Evolutionary conservation across 2,797 vertebrate genomes (phyloP), one percentile per base, ranked within the genome.

Genomic region (Vireo griseus): DNA sequence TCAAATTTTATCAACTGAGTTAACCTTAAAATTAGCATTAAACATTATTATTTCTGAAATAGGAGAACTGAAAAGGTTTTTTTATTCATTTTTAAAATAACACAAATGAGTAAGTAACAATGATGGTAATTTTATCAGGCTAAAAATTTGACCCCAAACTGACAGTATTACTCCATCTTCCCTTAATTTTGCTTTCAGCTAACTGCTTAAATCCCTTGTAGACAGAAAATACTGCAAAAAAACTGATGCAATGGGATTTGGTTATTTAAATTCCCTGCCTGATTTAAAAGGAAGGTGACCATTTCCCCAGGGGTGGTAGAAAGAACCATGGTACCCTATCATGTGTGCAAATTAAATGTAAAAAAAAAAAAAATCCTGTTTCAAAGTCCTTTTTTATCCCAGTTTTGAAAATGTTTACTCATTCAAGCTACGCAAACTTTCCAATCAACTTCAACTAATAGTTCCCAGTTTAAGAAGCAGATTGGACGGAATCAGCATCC

Each of bases 31-130:
- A 81, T 68, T 29, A 67, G 17, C 24, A 82, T 3, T 52, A 72
- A 57, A 50, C 5, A 52, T 31, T 26, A 76, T 87, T 76, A 68
- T 72, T 91, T 74, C 39, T 86, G 75, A 86, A 89, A 88, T 28
- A 79, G 7, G 29, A 76, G 42, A 94, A 92, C 1, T 3, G 37
- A 79, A 80, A 63, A 6, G 2, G 3, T 0, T 13, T 54, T 79
- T 78, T 14, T 58, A 55, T 33, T 48, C 3, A 42, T 86, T 76
- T 84, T 10, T 44, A 45, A 93, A 91, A 40, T 40, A 85, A 73
- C 5, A 61, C 1, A 37, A 59, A 82, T 24, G 2, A 79, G 42
- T n/a, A 48, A 76, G 31, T 58, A 88, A 69, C 7, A 87, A 66
- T 14, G 1, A 48, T n/a, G 7, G 28, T 28, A 79, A 73, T 57